Base-by-base conservation (phyloP, 2,113 vertebrate genomes). In the Gambusia affinis region DNA sequence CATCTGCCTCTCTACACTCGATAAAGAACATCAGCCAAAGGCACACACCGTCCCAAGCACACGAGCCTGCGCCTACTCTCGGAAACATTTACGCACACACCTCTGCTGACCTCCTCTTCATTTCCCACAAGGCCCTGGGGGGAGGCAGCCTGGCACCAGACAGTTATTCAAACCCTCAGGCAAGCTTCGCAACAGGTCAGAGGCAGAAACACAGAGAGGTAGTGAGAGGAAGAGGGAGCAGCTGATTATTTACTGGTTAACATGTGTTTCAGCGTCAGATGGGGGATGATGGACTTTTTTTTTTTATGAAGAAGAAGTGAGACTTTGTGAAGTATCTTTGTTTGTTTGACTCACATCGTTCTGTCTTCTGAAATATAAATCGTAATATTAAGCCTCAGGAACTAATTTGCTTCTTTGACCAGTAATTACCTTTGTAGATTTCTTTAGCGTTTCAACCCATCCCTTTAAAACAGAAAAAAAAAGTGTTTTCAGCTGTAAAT, bases 131-230 rank as follows among this genome's bases (percentile, higher is more conserved):
- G 90, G 89, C 92, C 89, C 88, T 82, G 86, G 91, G 92, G 92
- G 83, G 82, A 94, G 90, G 93, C 90, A 92, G 93, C 89, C 83
- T 94, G 93, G 94, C 94, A 95, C 94, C 94, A 94, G 92, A 93
- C 93, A 94, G 92, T 93, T 94, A 94, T 94, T 95, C 76, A 89
- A 90, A 72, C 88, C 94, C 91, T 86, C 74, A 78, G 92, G 93
- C 92, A 70, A 57, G 74, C 80, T 78, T 90, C 88, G 85, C 89
- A 89, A 88, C 90, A 92, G 90, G 93, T 93, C 93, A 91, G 82
- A 87, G 57, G 70, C 57, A 75, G 79, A 85, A 33, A 65, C 27
- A 82, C 66, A 71, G 78, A 64, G 33, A 74, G 57, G 47, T 64
- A 73, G 51, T 67, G 68, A 75, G 60, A 70, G 64, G 66, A 73